phyloP scores from a whole-genome alignment of 2,113 vertebrate genomes.

The Lagopus leucura region DNA sequence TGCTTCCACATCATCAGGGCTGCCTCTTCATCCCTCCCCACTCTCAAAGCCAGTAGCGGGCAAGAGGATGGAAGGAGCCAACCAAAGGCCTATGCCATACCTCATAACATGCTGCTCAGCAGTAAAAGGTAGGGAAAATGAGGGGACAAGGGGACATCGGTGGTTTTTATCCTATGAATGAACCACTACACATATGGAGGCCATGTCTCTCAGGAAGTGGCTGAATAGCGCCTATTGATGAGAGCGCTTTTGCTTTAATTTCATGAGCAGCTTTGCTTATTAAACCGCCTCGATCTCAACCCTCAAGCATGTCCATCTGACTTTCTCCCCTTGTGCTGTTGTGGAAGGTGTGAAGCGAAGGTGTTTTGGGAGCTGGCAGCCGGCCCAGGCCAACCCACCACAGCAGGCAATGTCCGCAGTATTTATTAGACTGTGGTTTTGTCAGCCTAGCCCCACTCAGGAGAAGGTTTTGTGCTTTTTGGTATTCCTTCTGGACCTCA shows the following conservation, averaged over 20 bases:
- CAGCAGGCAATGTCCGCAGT: neutral
- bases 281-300: neutral
- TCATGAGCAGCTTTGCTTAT: rapidly evolving
- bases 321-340: neutral
- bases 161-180: neutral
- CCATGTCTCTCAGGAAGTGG: neutral
- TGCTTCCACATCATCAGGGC: neutral
- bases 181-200: neutral
- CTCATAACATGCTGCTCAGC: neutral
- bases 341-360: neutral
- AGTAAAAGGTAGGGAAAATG: neutral
- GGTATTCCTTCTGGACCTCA: neutral
- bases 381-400: neutral
- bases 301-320: neutral
- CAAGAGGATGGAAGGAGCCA: neutral
- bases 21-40: neutral
- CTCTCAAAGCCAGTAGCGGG: neutral
- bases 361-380: neutral
- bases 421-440: neutral
- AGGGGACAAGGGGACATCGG: rapidly evolving
- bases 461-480: neutral
- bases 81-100: neutral
- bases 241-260: neutral
- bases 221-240: neutral
- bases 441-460: neutral